These are phyloP conservation scores for Numenius phaeopus DNA, from an alignment of 2,797 vertebrate genomes.

Conservation along the genomic window DNA sequence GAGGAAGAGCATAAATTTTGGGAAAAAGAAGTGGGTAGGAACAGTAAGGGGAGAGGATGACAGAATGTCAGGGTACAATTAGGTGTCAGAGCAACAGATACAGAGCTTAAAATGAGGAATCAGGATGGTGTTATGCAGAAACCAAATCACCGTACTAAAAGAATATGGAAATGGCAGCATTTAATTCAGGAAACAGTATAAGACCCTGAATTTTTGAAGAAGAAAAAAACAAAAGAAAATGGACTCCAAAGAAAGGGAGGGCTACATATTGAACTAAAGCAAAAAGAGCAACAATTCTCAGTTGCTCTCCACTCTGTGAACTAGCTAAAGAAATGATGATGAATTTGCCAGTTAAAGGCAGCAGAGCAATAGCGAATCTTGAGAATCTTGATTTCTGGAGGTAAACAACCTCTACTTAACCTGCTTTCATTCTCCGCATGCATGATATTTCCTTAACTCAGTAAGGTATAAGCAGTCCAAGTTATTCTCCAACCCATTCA, in stretches of 20 bases:
- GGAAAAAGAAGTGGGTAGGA: not conserved
- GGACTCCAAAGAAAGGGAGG: not conserved
- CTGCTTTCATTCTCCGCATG: not conserved
- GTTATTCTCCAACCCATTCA: not conserved
- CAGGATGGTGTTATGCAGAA: not conserved
- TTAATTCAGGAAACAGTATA: not conserved
- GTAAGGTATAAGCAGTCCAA: not conserved
- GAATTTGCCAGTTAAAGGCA: not conserved
- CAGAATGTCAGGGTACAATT: not conserved
- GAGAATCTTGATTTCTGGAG: not conserved
- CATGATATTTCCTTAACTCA: not conserved
- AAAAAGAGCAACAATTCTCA: not conserved
- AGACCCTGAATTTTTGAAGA: not conserved
- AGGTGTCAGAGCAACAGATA: not conserved
- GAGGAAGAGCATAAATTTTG: not conserved
- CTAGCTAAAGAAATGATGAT: not conserved
- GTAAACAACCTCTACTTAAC: not conserved
- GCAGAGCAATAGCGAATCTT: not conserved
- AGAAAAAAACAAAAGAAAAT: not conserved
- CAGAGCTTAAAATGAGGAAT: not conserved
- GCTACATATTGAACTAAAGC: not conserved
- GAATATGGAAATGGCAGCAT: not conserved
- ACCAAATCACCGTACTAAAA: not conserved
- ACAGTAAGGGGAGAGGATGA: not conserved
- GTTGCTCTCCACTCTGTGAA: not conserved